Conservation (phyloP, 2,888 invertebrate genomes). For the Frankliniella fusca region DNA sequence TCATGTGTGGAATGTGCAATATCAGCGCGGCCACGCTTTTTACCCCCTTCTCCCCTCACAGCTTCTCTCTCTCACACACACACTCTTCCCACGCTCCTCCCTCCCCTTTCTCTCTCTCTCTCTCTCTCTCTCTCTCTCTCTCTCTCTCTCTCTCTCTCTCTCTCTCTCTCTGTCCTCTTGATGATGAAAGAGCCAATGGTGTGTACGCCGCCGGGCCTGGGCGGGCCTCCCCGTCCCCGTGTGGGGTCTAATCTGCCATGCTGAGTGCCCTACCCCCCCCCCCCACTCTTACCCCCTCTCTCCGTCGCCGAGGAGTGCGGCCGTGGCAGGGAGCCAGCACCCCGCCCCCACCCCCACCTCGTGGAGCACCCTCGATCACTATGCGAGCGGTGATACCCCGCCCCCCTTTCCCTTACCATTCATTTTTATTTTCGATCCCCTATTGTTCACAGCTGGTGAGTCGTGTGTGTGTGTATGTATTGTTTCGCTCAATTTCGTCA, state of each 20-base stretch:
- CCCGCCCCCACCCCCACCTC: background rate
- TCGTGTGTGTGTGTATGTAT: too few species aligned
- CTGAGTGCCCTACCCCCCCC: background rate
- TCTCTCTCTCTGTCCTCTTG: background rate
- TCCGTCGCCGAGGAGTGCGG: background rate
- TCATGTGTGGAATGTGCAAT: slow-evolving; percentile 21
- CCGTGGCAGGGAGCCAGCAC: background rate
- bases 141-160: too few species aligned
- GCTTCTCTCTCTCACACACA: background rate
- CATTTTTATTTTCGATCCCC: too few species aligned
- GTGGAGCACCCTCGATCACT: background rate
- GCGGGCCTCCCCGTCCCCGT: background rate
- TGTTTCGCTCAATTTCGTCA: background rate
- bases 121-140: too few species aligned
- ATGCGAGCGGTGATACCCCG: background rate
- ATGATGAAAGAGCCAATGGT: slow-evolving; percentile 23
- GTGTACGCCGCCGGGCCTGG: background rate
- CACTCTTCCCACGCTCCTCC: background rate
- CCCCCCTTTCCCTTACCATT: background rate
- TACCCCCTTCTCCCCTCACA: background rate
- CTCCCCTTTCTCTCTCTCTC: background rate
- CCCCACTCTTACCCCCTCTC: background rate
- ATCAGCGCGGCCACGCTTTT: slow-evolving; percentile 14
- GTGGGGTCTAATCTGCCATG: slow-evolving; percentile 15
- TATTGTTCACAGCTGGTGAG: too few species aligned